Evolutionary conservation across 2,888 invertebrate species (phyloP).

Genomic region (Chymomyza amoena): DNA sequence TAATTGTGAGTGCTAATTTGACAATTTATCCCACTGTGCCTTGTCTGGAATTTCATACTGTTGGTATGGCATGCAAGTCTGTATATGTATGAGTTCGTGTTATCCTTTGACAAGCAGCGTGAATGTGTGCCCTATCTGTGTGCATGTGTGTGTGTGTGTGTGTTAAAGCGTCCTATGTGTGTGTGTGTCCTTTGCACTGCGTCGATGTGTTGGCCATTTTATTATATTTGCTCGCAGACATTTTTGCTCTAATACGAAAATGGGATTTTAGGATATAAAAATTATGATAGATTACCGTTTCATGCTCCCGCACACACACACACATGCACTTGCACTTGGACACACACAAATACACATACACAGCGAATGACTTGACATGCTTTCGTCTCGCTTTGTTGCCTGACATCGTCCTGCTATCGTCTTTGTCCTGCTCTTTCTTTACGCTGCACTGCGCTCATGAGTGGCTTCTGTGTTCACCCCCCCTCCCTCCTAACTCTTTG

Average conservation of each 20-base stretch:
- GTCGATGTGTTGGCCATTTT: constrained; percentile 68
- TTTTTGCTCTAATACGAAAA: constrained; percentile 75
- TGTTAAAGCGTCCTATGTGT: constrained; percentile 14
- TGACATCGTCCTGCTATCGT: background rate
- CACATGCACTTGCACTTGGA: constrained; percentile 15
- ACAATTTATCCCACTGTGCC: no score
- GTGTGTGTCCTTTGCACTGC: constrained; percentile 24
- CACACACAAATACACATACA: constrained; percentile 7
- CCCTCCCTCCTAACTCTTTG: no score
- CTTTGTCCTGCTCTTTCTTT: constrained; percentile 15
- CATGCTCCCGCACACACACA: constrained; percentile 35
- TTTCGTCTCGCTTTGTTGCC: constrained; percentile 15
- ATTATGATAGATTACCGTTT: constrained; percentile 76
- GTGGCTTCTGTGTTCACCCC: background rate
- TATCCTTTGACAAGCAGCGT: constrained; percentile 66
- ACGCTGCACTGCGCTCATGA: background rate
- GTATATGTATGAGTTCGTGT: constrained; percentile 39
- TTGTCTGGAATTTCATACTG: constrained; percentile 70
- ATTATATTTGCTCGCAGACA: constrained; percentile 74
- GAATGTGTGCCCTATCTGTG: constrained; percentile 39
- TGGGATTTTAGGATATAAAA: constrained; percentile 77
- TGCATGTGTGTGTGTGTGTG: constrained; percentile 33
- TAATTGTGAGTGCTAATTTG: no score
- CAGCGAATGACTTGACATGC: constrained; percentile 39
- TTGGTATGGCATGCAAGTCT: constrained; percentile 49